phyloP scores from a whole-genome alignment of 2,113 vertebrate species.

The Boleophthalmus pectinirostris region DNA sequence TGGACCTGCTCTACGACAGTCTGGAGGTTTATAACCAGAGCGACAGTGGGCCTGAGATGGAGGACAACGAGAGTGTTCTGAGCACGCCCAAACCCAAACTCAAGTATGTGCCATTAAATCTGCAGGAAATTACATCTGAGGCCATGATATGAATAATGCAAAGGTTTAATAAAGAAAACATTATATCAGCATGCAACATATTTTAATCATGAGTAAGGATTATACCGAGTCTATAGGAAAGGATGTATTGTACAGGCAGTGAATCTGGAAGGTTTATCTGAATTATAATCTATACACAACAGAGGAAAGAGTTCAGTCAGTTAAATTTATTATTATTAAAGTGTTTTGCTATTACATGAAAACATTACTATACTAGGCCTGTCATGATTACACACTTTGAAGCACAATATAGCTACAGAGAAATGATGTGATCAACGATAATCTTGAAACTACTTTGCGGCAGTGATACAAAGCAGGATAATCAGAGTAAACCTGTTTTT shows the following conservation, averaged over 20 bases:
- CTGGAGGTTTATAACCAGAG: slow-evolving; percentile 82
- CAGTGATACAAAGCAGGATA: no score
- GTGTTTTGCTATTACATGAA: background rate
- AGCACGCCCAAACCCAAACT: slow-evolving; percentile 83
- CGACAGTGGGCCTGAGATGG: slow-evolving; percentile 81
- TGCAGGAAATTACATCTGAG: background rate
- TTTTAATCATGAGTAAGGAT: background rate
- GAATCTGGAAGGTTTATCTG: background rate
- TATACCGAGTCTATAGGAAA: background rate
- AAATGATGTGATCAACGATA: no score
- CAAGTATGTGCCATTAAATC: slow-evolving; percentile 58
- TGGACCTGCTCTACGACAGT: slow-evolving; percentile 80
- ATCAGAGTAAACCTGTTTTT: no score
- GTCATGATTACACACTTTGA: no score
- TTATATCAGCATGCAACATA: no score
- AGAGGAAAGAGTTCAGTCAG: background rate
- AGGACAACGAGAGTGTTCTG: slow-evolving; percentile 79
- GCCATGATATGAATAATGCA: background rate
- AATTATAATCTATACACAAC: background rate
- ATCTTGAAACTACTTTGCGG: no score
- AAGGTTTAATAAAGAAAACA: background rate
- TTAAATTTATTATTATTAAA: no score
- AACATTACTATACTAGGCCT: background rate
- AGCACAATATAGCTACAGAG: no score
- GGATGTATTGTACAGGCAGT: background rate